Conservation (phyloP, 2,888 invertebrate species). For the Stenoptilia bipunctidactyla region DNA sequence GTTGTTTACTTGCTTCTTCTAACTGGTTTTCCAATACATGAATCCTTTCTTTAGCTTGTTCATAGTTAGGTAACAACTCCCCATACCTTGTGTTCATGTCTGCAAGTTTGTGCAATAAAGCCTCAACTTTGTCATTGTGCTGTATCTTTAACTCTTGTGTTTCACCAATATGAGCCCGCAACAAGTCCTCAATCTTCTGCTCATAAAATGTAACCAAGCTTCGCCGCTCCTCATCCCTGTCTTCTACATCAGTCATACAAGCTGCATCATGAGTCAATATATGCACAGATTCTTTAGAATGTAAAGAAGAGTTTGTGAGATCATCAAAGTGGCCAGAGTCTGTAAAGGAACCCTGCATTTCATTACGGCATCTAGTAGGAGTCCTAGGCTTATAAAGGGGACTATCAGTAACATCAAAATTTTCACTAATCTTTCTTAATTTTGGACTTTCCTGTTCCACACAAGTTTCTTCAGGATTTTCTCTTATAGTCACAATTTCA, state of each 20-base stretch:
- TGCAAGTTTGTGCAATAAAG: constrained; percentile 77
- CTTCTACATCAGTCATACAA: constrained; percentile 62
- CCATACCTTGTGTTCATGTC: constrained; percentile 84
- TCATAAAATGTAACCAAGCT: constrained; percentile 80
- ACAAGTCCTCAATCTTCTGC: constrained; percentile 80
- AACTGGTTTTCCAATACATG: constrained; percentile 79
- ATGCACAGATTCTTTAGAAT: constrained; percentile 80
- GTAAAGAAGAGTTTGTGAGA: constrained; percentile 79
- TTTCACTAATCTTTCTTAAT: constrained; percentile 42
- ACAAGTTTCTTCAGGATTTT: constrained; percentile 69
- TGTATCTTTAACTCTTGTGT: constrained; percentile 82
- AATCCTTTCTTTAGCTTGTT: constrained; percentile 79
- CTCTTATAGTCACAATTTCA: constrained; percentile 80
- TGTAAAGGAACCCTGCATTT: constrained; percentile 83
- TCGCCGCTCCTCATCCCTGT: constrained; percentile 75
- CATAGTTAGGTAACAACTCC: constrained; percentile 80
- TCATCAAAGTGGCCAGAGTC: constrained; percentile 92
- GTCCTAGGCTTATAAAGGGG: constrained; percentile 58
- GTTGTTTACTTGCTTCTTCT: constrained; percentile 76
- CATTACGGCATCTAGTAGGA: constrained; percentile 60
- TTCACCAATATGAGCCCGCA: constrained; percentile 71
- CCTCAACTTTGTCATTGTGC: constrained; percentile 85
- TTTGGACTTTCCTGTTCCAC: constrained; percentile 42
- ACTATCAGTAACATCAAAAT: constrained; percentile 61
- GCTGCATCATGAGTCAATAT: constrained; percentile 67